Conservation (phyloP, 2,888 invertebrate genomes). For the Pegoplata infirma region DNA sequence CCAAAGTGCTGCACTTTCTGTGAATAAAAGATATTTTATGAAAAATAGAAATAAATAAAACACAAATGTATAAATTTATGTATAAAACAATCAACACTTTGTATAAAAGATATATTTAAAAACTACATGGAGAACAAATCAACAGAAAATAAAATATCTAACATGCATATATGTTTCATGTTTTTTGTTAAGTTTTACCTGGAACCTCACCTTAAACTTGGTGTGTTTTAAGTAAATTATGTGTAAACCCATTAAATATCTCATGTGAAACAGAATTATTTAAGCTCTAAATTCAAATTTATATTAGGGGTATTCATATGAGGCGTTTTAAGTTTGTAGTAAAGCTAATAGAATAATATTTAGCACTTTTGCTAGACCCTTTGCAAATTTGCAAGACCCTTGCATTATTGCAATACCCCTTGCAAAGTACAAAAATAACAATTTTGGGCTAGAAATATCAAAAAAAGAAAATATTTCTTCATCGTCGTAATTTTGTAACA, state of each 20-base stretch:
- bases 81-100: slow-evolving; percentile 43
- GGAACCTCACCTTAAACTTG: slow-evolving; percentile 60
- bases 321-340: too few relatives aligned
- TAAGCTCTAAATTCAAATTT: neutral
- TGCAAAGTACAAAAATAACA: too few relatives aligned
- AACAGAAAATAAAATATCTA: neutral
- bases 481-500: too few relatives aligned
- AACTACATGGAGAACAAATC: neutral
- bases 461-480: too few relatives aligned
- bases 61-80: too few relatives aligned
- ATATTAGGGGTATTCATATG: too few relatives aligned
- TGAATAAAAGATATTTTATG: slow-evolving; percentile 1
- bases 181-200: neutral
- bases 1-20: slow-evolving; percentile 21
- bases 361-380: too few relatives aligned
- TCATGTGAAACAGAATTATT: slow-evolving; percentile 44
- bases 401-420: too few relatives aligned
- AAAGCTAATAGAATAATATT: too few relatives aligned
- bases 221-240: slow-evolving; percentile 22
- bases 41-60: slow-evolving; percentile 3
- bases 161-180: neutral
- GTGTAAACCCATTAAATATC: slow-evolving; percentile 50
- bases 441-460: too few relatives aligned
- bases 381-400: too few relatives aligned
- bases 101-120: too few relatives aligned